These are phyloP conservation scores for Ophion costatus DNA, from an alignment of 2,888 invertebrate genomes.

Conservation along the genomic window DNA sequence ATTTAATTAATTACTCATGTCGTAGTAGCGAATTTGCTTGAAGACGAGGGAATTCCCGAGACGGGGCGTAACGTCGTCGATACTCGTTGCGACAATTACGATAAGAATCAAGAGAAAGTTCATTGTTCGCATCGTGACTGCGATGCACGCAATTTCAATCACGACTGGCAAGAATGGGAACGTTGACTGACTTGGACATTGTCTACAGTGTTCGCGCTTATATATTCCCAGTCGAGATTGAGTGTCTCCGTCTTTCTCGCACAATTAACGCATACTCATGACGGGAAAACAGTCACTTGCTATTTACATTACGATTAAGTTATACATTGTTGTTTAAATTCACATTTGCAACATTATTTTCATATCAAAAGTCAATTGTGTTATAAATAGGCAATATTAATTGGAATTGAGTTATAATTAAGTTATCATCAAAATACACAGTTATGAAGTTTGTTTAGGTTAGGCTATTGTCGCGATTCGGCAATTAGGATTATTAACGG, in stretches of 20 bases:
- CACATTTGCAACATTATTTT: too few species aligned
- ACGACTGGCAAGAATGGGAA: neutral
- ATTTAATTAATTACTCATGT: conserved; percentile 44
- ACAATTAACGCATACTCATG: neutral
- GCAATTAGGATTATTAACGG: too few species aligned
- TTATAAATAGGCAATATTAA: too few species aligned
- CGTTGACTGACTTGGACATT: conserved; percentile 21
- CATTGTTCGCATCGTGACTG: conserved; percentile 31
- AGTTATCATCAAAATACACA: too few species aligned
- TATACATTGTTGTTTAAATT: too few species aligned
- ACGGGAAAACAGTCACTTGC: too few species aligned
- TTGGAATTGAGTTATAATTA: too few species aligned
- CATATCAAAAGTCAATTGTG: too few species aligned
- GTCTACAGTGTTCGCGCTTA: conserved; percentile 25
- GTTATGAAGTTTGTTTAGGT: too few species aligned
- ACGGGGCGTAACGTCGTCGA: conserved; percentile 20
- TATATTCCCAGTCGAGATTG: conserved; percentile 18
- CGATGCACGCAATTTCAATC: neutral
- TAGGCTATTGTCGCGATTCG: too few species aligned
- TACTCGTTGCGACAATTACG: conserved; percentile 21
- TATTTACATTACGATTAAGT: too few species aligned
- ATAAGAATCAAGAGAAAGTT: conserved; percentile 42
- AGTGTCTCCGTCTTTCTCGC: neutral
- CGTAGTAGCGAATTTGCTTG: conserved; percentile 46
- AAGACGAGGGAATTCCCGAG: conserved; percentile 26